Percentiles rank a stretch among this genome's conserved stretches.
Conservation (phyloP, 2,888 invertebrate genomes). For the Acleris sparsana region DNA sequence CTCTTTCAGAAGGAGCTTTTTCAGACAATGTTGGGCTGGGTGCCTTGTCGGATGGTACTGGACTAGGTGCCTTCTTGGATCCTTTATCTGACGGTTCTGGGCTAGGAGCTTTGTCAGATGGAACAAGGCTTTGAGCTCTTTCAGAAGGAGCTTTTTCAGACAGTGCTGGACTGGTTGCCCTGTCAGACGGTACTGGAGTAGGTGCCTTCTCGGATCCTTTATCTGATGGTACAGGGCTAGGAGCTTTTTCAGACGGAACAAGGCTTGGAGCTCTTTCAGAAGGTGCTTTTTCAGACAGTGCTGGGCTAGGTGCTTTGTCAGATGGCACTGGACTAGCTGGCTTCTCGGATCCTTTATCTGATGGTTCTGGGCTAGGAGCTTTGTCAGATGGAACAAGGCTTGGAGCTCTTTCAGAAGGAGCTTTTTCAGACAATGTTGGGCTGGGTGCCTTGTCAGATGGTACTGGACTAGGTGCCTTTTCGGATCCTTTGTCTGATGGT, state of each 20-base stretch:
- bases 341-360: slow-evolving; percentile 20
- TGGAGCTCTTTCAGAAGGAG: no score
- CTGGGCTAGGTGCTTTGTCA: slow-evolving; percentile 20
- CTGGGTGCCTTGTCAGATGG: slow-evolving; percentile 2
- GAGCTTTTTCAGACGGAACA: slow-evolving; percentile 4
- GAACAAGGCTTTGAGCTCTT: slow-evolving; percentile 17
- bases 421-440: not conserved
- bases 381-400: slow-evolving; percentile 17
- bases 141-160: slow-evolving; percentile 21
- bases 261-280: not conserved
- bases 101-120: not conserved
- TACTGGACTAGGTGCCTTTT: slow-evolving; percentile 24
- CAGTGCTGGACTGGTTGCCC: slow-evolving; percentile 3
- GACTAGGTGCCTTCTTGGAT: slow-evolving; percentile 11
- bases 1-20: not conserved
- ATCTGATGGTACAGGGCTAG: slow-evolving; percentile 7
- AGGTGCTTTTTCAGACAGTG: not conserved
- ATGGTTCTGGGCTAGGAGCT: slow-evolving; percentile 6
- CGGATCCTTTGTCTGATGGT: slow-evolving; percentile 2
- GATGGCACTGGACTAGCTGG: slow-evolving; percentile 20
- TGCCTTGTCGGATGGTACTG: slow-evolving; percentile 17
- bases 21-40: slow-evolving; percentile 7
- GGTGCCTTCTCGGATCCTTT: slow-evolving; percentile 7
- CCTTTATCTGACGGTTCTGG: not conserved
- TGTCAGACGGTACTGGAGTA: slow-evolving; percentile 30